These are phyloP conservation scores for Gastracanthus pulcherrimus DNA, from an alignment of 2,888 invertebrate genomes.

Conservation along the genomic window DNA sequence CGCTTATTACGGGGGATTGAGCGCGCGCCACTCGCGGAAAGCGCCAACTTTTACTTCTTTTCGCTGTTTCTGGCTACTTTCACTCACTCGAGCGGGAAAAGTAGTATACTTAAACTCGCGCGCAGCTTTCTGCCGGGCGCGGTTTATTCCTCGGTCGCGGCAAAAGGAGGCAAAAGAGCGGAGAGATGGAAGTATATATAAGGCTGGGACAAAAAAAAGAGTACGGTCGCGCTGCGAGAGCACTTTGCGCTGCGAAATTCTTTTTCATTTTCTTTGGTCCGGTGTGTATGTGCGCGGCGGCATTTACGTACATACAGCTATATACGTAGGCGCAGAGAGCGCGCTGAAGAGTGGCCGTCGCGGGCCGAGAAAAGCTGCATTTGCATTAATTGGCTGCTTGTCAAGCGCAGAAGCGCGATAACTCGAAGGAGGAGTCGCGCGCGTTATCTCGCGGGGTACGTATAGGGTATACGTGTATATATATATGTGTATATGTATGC, in stretches of 20 bases:
- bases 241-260: neutral
- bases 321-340: neutral
- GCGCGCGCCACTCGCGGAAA: neutral
- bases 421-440: slow-evolving; percentile 13
- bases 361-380: slow-evolving; percentile 11
- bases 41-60: slow-evolving; percentile 41
- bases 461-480: too few species aligned
- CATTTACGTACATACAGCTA: neutral
- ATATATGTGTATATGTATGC: too few species aligned
- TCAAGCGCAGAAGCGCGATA: slow-evolving; percentile 25
- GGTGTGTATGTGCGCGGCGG: neutral
- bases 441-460: too few species aligned
- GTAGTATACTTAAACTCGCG: slow-evolving; percentile 25
- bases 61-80: slow-evolving; percentile 37
- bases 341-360: neutral
- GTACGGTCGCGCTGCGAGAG: neutral
- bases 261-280: neutral
- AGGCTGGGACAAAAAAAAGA: too few species aligned
- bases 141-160: neutral
- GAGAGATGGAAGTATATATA: neutral
- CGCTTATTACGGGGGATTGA: neutral
- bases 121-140: neutral
- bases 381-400: slow-evolving; percentile 50
- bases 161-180: neutral
- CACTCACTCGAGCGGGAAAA: slow-evolving; percentile 34